Base-by-base conservation (phyloP, 2,797 vertebrate genomes). In the Eleutherodactylus coqui region DNA sequence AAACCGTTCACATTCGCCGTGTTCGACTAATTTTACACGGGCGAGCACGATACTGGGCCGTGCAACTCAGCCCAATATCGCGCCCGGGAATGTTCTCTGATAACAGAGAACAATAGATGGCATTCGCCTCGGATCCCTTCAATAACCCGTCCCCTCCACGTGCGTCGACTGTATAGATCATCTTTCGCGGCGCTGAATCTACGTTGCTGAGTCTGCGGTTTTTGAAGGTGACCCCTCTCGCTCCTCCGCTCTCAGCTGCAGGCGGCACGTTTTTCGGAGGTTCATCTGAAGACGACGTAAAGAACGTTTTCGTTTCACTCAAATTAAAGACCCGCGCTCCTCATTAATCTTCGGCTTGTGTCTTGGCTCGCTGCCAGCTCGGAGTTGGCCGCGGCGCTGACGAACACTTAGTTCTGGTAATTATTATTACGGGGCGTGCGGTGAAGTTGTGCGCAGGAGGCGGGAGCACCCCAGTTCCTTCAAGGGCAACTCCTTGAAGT, bases 221-320 rank as follows among this genome's bases (percentile, higher is more conserved):
- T n/a, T 64, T 64, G 24, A 8, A 79, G 78, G 78, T 79, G 38
- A 79, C 58, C 78, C 27, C 78, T 32, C 27, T 19, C 5, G n/a
- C 38, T 29, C 78, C 8, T 62, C 36, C 14, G 51, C 21, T n/a
- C 24, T 27, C 21, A 4, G 76, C 21, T 5, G 24, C 77, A 24
- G 13, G 34, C 17, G n/a, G 29, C 27, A 14, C 16, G 4, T 60
- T 32, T 79, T 64, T 58, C 19, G 53, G 36, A 60, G 3, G 36
- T 6, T 47, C 19, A 4, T 79, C 19, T 43, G 77, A 10, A 67
- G 62, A 19, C 53, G 32, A 58, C 21, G 24, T 58, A 58, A 27
- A 16, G 21, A 5, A 32, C 2, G 58, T 41, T 79, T 32, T 79
- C 62, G 19, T 24, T 62, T 79, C 21, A 62, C 24, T 21, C 38